Evolutionary conservation across 2,888 invertebrate genomes (phyloP).

Genomic region (Temnothorax unifasciatus): DNA sequence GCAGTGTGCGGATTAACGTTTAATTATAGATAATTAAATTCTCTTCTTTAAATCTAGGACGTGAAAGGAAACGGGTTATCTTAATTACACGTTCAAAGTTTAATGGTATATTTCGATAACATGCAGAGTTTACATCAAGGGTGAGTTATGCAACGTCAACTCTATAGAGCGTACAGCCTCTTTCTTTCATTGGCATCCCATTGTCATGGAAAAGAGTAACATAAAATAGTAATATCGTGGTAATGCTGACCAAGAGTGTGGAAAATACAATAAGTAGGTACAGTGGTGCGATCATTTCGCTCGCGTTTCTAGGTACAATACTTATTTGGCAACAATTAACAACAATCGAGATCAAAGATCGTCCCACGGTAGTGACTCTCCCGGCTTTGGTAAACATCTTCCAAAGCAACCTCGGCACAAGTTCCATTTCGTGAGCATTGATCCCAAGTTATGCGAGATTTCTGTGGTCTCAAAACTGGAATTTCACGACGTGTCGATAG

Average conservation of each 20-base stretch:
- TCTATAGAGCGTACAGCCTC: slow-evolving; percentile 72
- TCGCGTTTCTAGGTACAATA: slow-evolving; percentile 73
- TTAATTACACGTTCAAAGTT: slow-evolving; percentile 69
- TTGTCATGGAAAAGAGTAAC: slow-evolving; percentile 71
- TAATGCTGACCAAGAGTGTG: slow-evolving; percentile 82
- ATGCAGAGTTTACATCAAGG: slow-evolving; percentile 84
- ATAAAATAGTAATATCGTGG: slow-evolving; percentile 81
- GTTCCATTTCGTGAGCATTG: slow-evolving; percentile 56
- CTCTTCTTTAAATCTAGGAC: background rate
- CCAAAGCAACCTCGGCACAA: slow-evolving; percentile 22
- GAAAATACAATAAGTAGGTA: slow-evolving; percentile 80
- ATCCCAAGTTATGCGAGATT: slow-evolving; percentile 67
- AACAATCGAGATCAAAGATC: slow-evolving; percentile 82
- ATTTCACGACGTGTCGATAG: slow-evolving; percentile 29
- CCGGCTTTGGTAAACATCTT: slow-evolving; percentile 12
- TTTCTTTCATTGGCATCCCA: slow-evolving; percentile 60
- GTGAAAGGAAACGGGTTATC: background rate
- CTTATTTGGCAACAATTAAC: slow-evolving; percentile 86
- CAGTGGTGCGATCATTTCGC: slow-evolving; percentile 55
- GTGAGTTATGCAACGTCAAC: slow-evolving; percentile 81
- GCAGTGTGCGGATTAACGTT: background rate
- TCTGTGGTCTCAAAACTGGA: slow-evolving; percentile 43
- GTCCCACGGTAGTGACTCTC: slow-evolving; percentile 55
- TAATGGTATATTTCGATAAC: slow-evolving; percentile 82
- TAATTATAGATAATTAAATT: slow-evolving; percentile 19